These are phyloP conservation scores for Drosophila mojavensis DNA, from an alignment of 1,140 invertebrate genomes.

Conservation along the genomic window DNA sequence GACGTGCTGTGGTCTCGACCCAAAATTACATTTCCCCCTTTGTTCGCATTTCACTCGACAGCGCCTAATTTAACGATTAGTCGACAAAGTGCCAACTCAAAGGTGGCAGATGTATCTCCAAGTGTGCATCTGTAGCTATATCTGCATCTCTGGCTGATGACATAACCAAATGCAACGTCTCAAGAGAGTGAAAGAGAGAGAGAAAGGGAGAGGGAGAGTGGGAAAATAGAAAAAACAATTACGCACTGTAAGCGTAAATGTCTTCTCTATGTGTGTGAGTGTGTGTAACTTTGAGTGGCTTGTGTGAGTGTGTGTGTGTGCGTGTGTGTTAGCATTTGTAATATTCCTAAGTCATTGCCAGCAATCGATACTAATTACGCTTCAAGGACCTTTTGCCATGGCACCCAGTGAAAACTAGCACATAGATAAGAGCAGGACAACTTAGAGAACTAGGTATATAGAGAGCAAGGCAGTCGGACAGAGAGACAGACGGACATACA, in stretches of 20 bases:
- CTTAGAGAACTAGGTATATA: conserved; percentile 3
- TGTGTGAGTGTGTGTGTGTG: conserved; percentile 13
- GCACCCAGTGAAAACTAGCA: conserved; percentile 1
- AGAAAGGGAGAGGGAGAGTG: not conserved
- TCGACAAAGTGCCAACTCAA: conserved; percentile 24
- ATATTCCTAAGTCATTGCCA: conserved; percentile 49
- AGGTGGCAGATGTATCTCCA: not conserved
- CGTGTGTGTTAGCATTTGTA: conserved; percentile 26
- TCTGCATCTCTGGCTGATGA: conserved; percentile 41
- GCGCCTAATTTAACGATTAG: conserved; percentile 53
- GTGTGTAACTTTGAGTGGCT: not conserved
- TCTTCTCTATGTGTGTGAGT: not conserved
- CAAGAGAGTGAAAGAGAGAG: not conserved
- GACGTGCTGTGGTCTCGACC: conserved; percentile 27
- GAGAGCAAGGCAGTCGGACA: not conserved
- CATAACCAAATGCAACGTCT: conserved; percentile 45
- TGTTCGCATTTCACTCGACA: conserved; percentile 29
- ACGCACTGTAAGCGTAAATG: conserved; percentile 30
- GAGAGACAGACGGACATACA: not conserved
- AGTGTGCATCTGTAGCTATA: conserved; percentile 9
- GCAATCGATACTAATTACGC: conserved; percentile 53
- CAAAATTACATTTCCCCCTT: conserved; percentile 47
- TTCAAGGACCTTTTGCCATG: conserved; percentile 33
- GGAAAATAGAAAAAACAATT: conserved; percentile 23
- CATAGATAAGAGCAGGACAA: conserved; percentile 12